Percentiles rank a stretch among this genome's conserved stretches.
These are phyloP conservation scores for Lycodopsis pacificus DNA, from an alignment of 2,797 vertebrate genomes.

Conservation along the genomic window DNA sequence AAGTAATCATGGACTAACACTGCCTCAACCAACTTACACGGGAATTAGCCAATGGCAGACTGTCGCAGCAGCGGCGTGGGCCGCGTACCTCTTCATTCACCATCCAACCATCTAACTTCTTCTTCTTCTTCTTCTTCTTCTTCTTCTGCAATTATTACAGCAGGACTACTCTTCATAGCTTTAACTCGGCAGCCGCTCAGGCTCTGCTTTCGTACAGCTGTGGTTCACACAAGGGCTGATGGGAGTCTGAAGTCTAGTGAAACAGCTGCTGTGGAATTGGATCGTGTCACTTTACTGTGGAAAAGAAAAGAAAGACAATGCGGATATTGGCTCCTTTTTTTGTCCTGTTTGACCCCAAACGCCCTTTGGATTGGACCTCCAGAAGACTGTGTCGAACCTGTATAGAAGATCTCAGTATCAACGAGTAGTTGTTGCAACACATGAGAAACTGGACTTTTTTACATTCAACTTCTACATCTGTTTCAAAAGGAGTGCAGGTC, in stretches of 20 bases:
- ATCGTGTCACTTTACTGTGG: conserved; percentile 53
- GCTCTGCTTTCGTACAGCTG: conserved; percentile 59
- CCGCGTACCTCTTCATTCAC: conserved; percentile 68
- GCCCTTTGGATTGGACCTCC: conserved; percentile 44
- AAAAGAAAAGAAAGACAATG: conserved; percentile 32
- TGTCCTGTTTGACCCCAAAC: conserved; percentile 4
- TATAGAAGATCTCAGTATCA: conserved; percentile 44
- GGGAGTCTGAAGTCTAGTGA: conserved; percentile 42
- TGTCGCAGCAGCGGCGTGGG: conserved; percentile 52
- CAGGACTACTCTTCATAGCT: conserved; percentile 79
- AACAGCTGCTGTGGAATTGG: conserved; percentile 55
- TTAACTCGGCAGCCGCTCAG: conserved; percentile 75
- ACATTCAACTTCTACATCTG: conserved; percentile 50
- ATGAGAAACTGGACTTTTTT: conserved; percentile 52
- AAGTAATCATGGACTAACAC: conserved; percentile 69
- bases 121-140: conserved; percentile 71
- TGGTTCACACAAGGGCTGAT: conserved; percentile 67
- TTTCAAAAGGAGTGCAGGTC: conserved; percentile 58
- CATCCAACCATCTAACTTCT: conserved; percentile 64
- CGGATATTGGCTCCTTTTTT: conserved; percentile 29
- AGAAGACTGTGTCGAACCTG: conserved; percentile 64
- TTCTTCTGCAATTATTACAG: conserved; percentile 58
- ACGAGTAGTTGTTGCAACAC: conserved; percentile 33
- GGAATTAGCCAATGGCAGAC: conserved; percentile 63
- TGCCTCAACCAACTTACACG: conserved; percentile 72